These are phyloP conservation scores for Peromyscus leucopus DNA, from an alignment of 2,113 vertebrate genomes.

Conservation along the genomic window DNA sequence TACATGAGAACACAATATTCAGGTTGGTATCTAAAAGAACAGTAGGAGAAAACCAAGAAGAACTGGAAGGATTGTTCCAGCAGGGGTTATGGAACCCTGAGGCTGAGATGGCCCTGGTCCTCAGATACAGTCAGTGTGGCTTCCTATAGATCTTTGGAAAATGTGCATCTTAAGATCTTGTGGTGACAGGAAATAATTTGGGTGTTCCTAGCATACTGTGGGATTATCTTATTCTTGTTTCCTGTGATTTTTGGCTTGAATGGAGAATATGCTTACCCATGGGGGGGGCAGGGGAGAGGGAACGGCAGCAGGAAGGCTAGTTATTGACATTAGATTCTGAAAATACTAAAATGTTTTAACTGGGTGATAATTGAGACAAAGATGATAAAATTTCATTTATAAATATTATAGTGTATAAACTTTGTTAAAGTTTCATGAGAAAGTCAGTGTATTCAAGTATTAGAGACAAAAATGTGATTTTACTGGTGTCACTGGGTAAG, in stretches of 20 bases:
- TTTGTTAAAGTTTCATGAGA: slow-evolving; percentile 63
- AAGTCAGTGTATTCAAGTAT: slow-evolving; percentile 23
- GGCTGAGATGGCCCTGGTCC: too few relatives aligned
- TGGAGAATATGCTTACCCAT: not conserved
- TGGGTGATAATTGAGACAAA: slow-evolving; percentile 9
- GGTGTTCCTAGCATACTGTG: too few relatives aligned
- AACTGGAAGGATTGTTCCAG: not conserved
- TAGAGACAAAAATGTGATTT: slow-evolving; percentile 26
- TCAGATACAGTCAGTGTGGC: not conserved
- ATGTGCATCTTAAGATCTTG: not conserved
- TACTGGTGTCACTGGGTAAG: not conserved
- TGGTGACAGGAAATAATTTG: not conserved
- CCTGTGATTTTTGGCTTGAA: not conserved
- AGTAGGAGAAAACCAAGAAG: not conserved
- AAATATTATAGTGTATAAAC: slow-evolving; percentile 41
- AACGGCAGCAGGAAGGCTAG: not conserved
- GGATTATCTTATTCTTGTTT: not conserved
- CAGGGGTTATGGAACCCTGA: not conserved
- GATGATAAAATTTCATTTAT: slow-evolving; percentile 30
- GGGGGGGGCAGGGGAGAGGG: not conserved
- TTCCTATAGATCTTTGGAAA: not conserved
- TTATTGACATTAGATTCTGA: not conserved
- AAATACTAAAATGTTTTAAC: slow-evolving; percentile 33
- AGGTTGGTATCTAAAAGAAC: not conserved
- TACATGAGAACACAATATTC: not conserved